Base-by-base conservation (phyloP, 2,888 invertebrate genomes). In the Mythimna impura region DNA sequence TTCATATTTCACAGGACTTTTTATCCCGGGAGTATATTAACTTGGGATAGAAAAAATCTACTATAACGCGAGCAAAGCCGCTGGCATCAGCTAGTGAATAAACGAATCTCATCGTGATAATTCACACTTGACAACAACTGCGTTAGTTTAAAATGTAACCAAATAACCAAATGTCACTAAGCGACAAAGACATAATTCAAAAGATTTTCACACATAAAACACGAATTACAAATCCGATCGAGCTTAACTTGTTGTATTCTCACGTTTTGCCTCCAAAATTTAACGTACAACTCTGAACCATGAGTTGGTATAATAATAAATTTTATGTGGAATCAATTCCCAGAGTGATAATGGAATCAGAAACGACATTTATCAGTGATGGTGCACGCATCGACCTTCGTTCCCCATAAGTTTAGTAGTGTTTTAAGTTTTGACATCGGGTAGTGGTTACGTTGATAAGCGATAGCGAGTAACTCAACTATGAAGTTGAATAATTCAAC, bases 341-440 rank as follows among this genome's bases (percentile, higher is more conserved):
- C 81, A 69, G 73, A 74, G 64, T 81, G 85, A 87, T 87, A 89
- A 88, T 89, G 86, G 87, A 89, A 88, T 88, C 86, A 85, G 81
- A 85, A 70, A 65, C 79, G 81, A 79, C 86, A 86, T 91, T 86
- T 86, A 91, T 91, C 87, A 90, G 78, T 68, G 80, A 76, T 81
- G 79, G 78, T 76, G 88, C 83, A 86, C 78, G 76, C 67, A 64
- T 64, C 78, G 83, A 84, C 80, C 81, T 83, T 73, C 78, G 80
- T 80, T 86, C 71, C 72, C 86, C 81, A 88, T 91, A 90, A 89
- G 69, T 89, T 84, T 80, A 80, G 72, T 66, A 69, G 79, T 82
- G 81, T 86, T 84, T 84, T 78, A 80, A 85, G 78, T 82, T 73
- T 85, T 79, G 73, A 84, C 40, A 36, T 67, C 36, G 1, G 43